A percentile compares a stretch with the other conserved stretches of the same genome.
phyloP scores from a whole-genome alignment of 2,888 invertebrate genomes.

The Darwinula stevensoni region DNA sequence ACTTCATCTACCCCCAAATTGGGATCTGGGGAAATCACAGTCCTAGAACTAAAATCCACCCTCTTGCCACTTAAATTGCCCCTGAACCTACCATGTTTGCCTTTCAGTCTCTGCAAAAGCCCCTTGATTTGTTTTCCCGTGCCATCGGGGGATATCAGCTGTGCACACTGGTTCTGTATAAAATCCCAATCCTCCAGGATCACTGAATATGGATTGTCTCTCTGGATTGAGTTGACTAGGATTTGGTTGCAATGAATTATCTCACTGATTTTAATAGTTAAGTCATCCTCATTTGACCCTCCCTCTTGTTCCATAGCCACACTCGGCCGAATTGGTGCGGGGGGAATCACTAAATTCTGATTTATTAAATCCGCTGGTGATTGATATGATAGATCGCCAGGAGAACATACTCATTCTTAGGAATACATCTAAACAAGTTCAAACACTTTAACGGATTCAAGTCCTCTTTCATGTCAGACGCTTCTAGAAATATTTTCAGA shows the following conservation, averaged over 20 bases:
- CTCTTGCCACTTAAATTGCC: conserved; percentile 28
- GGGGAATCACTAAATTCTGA: conserved; percentile 25
- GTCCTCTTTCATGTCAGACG: conserved; percentile 18
- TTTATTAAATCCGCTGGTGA: conserved; percentile 22
- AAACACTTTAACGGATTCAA: conserved; percentile 23
- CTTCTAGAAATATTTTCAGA: no score
- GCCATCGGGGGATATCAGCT: conserved; percentile 24
- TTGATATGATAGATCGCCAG: conserved; percentile 25
- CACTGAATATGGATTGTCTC: background rate
- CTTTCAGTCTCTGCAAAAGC: conserved; percentile 14
- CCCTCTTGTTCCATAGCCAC: conserved; percentile 25
- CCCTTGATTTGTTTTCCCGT: conserved; percentile 14
- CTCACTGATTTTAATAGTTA: background rate
- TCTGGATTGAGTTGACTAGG: background rate
- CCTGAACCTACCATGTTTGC: conserved; percentile 25
- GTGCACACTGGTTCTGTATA: conserved; percentile 26
- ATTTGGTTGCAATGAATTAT: background rate
- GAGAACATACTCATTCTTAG: conserved; percentile 21
- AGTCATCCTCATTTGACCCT: conserved; percentile 22
- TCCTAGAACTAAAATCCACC: conserved; percentile 26
- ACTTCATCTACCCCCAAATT: conserved; percentile 18
- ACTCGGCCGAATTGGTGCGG: conserved; percentile 23
- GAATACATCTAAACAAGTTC: conserved; percentile 22
- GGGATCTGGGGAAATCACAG: conserved; percentile 19
- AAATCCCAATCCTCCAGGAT: background rate